Percentiles rank a stretch among this genome's conserved stretches.
These are phyloP conservation scores for Salvelinus fontinalis DNA, from an alignment of 2,113 vertebrate species.

Conservation along the genomic window DNA sequence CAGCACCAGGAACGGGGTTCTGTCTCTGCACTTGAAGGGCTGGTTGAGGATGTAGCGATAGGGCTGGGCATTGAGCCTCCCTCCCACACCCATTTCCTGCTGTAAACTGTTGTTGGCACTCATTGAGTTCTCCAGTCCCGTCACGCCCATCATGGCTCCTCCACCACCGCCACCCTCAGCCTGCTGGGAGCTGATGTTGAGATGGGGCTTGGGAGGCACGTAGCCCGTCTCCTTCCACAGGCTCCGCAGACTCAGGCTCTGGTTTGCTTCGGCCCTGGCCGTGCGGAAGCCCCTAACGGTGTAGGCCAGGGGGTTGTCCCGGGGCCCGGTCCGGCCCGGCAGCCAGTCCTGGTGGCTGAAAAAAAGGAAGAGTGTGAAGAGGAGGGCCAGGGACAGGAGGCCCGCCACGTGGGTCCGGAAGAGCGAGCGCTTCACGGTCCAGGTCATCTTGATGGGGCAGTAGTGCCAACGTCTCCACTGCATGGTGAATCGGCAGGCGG, in stretches of 20 bases:
- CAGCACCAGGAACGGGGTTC: constrained; percentile 86
- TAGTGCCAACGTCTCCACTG: constrained; percentile 96
- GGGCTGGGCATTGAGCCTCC: constrained; percentile 78
- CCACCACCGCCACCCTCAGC: constrained; percentile 71
- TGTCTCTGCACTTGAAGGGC: constrained; percentile 86
- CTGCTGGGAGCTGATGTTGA: constrained; percentile 83
- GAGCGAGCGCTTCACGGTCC: constrained; percentile 91
- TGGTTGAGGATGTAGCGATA: constrained; percentile 93
- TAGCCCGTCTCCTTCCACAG: constrained; percentile 83
- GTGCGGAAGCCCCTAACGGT: constrained; percentile 87
- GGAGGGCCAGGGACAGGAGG: constrained; percentile 86
- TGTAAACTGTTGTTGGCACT: constrained; percentile 91
- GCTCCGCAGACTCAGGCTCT: constrained; percentile 82
- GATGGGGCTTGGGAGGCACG: constrained; percentile 79
- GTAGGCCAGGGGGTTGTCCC: constrained; percentile 90
- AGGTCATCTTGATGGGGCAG: constrained; percentile 95
- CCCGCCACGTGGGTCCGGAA: constrained; percentile 91
- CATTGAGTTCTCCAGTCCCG: constrained; percentile 87
- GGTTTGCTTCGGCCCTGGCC: constrained; percentile 85
- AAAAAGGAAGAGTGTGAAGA: constrained; percentile 90
- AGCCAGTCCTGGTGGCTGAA: constrained; percentile 93
- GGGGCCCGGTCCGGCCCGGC: constrained; percentile 80
- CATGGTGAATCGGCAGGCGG: constrained; percentile 84
- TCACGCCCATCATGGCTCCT: constrained; percentile 66
- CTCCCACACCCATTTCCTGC: constrained; percentile 84